A percentile compares a stretch with the other conserved stretches of the same genome.
These are phyloP conservation scores for Chamaetylas fuelleborni DNA, from an alignment of 2,113 vertebrate species.

Conservation along the genomic window DNA sequence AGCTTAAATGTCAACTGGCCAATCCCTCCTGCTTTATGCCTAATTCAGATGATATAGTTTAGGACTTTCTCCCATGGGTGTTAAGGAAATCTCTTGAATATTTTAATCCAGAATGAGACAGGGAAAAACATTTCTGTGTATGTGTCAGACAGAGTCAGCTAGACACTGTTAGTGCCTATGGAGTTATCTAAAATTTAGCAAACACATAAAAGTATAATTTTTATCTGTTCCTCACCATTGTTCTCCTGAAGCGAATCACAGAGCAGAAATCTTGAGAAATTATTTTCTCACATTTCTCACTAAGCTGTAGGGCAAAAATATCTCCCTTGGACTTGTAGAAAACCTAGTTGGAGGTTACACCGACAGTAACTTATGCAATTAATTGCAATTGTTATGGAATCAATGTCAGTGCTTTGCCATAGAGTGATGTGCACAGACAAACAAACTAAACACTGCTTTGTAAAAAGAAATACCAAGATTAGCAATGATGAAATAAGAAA, in stretches of 20 bases:
- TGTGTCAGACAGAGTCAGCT: background rate
- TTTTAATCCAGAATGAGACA: background rate
- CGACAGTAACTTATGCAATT: background rate
- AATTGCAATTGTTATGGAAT: background rate
- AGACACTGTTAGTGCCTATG: background rate
- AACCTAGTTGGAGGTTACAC: background rate
- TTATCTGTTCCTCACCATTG: background rate
- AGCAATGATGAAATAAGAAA: fast-evolving
- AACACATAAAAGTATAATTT: background rate
- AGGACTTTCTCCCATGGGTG: background rate
- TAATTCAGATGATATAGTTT: background rate
- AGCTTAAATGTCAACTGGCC: background rate
- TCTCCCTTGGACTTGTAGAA: background rate
- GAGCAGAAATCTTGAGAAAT: background rate
- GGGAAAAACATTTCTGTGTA: background rate
- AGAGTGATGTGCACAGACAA: background rate
- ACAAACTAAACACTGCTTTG: background rate
- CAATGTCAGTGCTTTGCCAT: background rate
- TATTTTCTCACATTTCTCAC: background rate
- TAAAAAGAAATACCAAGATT: background rate
- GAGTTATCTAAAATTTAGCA: background rate
- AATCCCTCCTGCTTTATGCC: background rate
- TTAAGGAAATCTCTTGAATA: background rate
- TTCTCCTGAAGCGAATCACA: background rate
- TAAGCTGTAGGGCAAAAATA: background rate